phyloP scores from a whole-genome alignment of 2,113 vertebrate species.

The Pseudorhombus dupliciocellatus region DNA sequence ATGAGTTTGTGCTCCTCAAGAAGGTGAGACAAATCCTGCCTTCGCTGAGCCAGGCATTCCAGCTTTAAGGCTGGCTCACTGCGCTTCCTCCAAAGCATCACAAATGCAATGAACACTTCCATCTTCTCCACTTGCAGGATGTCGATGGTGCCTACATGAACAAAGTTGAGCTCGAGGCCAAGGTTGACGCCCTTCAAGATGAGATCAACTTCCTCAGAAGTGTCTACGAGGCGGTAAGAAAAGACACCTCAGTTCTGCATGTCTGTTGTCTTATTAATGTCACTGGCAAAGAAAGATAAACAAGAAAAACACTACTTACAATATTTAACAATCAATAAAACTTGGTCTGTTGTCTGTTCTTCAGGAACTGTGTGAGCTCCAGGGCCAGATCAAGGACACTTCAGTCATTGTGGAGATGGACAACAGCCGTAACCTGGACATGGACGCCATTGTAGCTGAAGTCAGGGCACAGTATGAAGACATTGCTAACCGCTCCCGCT shows the following conservation, averaged over 20 bases:
- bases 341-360: not conserved
- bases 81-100: not conserved
- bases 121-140: slow-evolving; percentile 76
- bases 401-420: slow-evolving; percentile 90
- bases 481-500: slow-evolving; percentile 81
- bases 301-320: not conserved
- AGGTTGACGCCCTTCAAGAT: slow-evolving; percentile 87
- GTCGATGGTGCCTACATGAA: slow-evolving; percentile 92
- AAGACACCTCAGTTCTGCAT: not conserved
- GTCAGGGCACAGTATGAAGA: slow-evolving; percentile 89
- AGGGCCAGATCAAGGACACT: slow-evolving; percentile 88
- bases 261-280: not conserved
- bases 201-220: slow-evolving; percentile 91
- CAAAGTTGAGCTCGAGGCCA: slow-evolving; percentile 92
- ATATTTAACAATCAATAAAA: no score
- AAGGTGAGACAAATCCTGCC: slow-evolving; percentile 80
- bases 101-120: not conserved
- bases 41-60: not conserved
- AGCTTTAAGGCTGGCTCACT: not conserved
- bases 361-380: slow-evolving; percentile 86
- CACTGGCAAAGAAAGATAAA: not conserved
- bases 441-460: slow-evolving; percentile 88
- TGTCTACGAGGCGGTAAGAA: slow-evolving; percentile 86
- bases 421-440: slow-evolving; percentile 87
- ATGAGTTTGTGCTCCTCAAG: slow-evolving; percentile 94